phyloP scores from a whole-genome alignment of 2,797 vertebrate genomes.

The Orientallactaga sibirica region DNA sequence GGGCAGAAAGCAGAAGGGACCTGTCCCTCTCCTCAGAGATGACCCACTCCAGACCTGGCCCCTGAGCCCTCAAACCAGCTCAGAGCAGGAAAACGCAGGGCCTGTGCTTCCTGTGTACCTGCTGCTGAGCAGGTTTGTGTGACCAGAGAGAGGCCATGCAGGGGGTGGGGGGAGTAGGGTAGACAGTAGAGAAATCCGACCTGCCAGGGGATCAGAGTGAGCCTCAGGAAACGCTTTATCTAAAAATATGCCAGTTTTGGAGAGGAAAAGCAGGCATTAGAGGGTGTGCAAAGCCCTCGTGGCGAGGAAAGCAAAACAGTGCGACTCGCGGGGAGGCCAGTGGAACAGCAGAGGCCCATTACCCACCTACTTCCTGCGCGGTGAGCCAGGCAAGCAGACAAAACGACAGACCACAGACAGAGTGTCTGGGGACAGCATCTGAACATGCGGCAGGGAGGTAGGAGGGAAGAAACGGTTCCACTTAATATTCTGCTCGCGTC shows the following conservation, averaged over 20 bases:
- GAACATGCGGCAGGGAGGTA: constrained; percentile 24
- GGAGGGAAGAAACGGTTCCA: constrained; percentile 68
- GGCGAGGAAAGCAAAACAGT: constrained; percentile 73
- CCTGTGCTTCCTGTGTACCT: neutral
- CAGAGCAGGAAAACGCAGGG: neutral
- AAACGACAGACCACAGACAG: constrained; percentile 70
- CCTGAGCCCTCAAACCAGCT: fast-evolving
- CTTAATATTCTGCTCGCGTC: constrained; percentile 46
- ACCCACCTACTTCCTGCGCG: constrained; percentile 79
- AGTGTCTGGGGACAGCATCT: constrained; percentile 55
- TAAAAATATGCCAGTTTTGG: constrained; percentile 76
- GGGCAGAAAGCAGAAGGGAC: neutral
- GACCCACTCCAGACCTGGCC: too few species aligned
- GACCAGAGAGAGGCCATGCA: constrained; percentile 17
- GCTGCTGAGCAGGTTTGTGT: constrained; percentile 61
- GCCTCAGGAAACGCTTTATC: constrained; percentile 69
- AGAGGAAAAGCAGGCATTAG: constrained; percentile 80
- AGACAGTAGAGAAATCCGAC: constrained; percentile 69
- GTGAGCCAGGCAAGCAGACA: constrained; percentile 49
- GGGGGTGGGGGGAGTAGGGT: neutral
- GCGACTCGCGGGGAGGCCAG: constrained; percentile 59
- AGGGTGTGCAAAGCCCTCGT: constrained; percentile 69
- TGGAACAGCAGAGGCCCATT: constrained; percentile 71
- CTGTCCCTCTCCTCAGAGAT: neutral
- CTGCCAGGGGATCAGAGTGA: constrained; percentile 71